Conservation (phyloP, 2,113 vertebrate genomes). For the Sapajus apella region DNA sequence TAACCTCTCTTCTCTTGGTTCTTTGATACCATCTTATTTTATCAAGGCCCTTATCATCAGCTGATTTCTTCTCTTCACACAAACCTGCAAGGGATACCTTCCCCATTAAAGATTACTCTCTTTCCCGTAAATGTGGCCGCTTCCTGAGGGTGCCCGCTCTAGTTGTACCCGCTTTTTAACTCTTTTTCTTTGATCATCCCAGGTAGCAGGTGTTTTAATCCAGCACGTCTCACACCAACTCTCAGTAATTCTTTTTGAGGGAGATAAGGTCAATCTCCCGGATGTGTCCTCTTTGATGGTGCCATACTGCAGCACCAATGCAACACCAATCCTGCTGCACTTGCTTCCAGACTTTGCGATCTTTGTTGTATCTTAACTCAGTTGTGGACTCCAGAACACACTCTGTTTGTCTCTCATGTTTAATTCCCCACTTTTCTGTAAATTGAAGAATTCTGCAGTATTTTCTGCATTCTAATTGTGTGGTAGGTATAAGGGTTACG, state of each 20-base stretch:
- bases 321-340: too few relatives aligned
- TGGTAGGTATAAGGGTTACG: background rate
- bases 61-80: background rate
- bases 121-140: background rate
- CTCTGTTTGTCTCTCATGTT: background rate
- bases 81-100: background rate
- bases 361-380: background rate
- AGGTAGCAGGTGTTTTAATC: background rate
- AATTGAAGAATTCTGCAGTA: background rate
- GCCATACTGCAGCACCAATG: fast-evolving
- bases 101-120: background rate
- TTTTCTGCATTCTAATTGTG: background rate
- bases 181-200: background rate
- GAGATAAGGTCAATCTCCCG: background rate
- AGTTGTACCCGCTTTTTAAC: background rate
- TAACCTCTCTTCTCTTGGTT: background rate
- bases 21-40: background rate
- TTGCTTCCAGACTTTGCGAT: background rate
- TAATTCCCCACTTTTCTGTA: background rate
- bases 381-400: background rate
- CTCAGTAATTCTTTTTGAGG: background rate
- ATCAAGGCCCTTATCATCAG: background rate
- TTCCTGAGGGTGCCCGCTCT: background rate
- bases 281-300: background rate
- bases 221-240: fast-evolving